Base-by-base conservation (phyloP, 2,113 vertebrate genomes). In the Saiga tatarica region DNA sequence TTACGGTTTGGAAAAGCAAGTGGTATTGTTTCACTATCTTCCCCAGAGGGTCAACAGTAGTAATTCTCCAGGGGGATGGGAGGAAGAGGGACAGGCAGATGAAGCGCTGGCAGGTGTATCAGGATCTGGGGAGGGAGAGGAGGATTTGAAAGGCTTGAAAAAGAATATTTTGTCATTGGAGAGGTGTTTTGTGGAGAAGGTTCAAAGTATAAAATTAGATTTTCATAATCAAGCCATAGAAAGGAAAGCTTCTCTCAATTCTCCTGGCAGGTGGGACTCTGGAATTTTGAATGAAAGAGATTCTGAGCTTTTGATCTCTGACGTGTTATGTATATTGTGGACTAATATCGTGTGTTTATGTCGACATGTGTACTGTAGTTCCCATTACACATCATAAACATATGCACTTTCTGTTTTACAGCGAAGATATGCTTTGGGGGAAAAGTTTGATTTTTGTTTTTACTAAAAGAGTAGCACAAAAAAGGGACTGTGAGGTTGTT, bases 1-100 rank as follows among this genome's bases (percentile, higher is more conserved):
- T n/a, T n/a, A n/a, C n/a, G 53, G 64, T 86, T 87, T 89, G 97
- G 85, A 91, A 96, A 90, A 98, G 33, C 86, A 95, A 79, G 36
- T 50, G 3, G 33, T 45, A 33, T 83, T 5, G 1, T 78, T 33
- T 47, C 13, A 47, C 26, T 19, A 0, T 19, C 30, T 71, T 52
- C 42, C 33, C 16, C 53, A 89, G 59, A 79, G 26, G n/a, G 4
- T 17, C 1, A 0, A 14, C 19, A 39, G 83, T 67, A 33, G 45
- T 33, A 7, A 19, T 81, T 93, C 60, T 67, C 19, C 33, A 2
- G 30, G 64, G 79, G 87, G 42, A 26, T 25, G 52, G 23, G 25
- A 26, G n/a, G 52, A 19, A 25, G 82, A 25, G 7, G 10, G 3
- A n/a, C 30, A 60, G 86, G 55, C 71, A 45, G 67, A 16, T 42